Evolutionary conservation across 2,888 invertebrate genomes (phyloP).

Genomic region (Zygogramma bicolorata): DNA sequence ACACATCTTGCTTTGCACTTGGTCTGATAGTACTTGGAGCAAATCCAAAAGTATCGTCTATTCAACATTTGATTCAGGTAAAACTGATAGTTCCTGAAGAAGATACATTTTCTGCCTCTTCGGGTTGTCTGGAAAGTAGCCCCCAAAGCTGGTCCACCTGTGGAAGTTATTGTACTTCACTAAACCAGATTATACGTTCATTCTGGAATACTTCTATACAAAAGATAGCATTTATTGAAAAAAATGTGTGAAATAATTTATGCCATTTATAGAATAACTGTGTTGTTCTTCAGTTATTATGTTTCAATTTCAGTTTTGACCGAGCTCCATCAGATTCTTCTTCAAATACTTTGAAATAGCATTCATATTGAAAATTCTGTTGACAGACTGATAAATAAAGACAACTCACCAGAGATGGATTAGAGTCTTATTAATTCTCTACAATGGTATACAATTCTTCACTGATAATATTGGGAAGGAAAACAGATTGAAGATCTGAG

Average conservation of each 20-base stretch:
- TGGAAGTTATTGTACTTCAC: neutral
- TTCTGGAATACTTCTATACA: too few relatives aligned
- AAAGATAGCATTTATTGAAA: too few relatives aligned
- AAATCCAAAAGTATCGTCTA: constrained; percentile 57
- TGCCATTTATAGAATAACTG: too few relatives aligned
- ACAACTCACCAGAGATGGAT: neutral
- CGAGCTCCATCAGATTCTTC: too few relatives aligned
- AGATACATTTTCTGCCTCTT: constrained; percentile 52
- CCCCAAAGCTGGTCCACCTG: neutral
- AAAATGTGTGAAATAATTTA: too few relatives aligned
- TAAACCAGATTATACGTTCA: neutral
- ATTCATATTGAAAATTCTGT: too few relatives aligned
- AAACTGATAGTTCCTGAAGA: constrained; percentile 53
- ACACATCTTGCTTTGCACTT: constrained; percentile 56
- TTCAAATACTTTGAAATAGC: too few relatives aligned
- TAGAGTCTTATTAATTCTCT: neutral
- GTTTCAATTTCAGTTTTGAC: too few relatives aligned
- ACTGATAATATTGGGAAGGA: constrained; percentile 46
- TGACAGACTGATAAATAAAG: too few relatives aligned
- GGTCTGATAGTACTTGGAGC: constrained; percentile 54
- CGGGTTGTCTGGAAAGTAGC: constrained; percentile 45
- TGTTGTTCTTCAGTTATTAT: too few relatives aligned
- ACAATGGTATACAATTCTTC: constrained; percentile 46
- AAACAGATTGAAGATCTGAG: constrained; percentile 34
- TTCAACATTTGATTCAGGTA: constrained; percentile 52